Evolutionary conservation across 2,888 invertebrate genomes (phyloP), one percentile per base, ranked within the genome.

Genomic region (Drosophila paramelanica): DNA sequence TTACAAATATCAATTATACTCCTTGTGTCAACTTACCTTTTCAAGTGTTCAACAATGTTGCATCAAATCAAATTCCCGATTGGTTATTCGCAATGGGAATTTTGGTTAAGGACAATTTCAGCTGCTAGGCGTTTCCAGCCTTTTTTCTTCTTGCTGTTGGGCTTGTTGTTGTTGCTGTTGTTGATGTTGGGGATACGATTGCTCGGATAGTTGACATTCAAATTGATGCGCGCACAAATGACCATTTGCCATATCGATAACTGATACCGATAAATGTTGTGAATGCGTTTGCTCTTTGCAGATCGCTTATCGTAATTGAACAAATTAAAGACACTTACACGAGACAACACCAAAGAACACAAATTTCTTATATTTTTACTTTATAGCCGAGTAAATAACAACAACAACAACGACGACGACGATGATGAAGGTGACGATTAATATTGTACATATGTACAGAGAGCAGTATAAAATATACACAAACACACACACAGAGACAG

Each of bases 311-410:
- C 87, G 89, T 83, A 88, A 67, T 83, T 80, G 47, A 83, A 83
- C 78, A 84, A 88, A 84, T 86, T 83, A 84, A 78, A 88, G 89
- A 84, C 83, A 88, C 89, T 77, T 73, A 84, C 83, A 84, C 83
- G 83, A 84, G 89, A 84, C 83, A 84, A 84, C 83, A 84, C 83
- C 83, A 75, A 84, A 84, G 67, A 86, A 84, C 89, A 84, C 71
- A 84, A 86, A 80, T 75, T 75, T 59, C 50, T 88, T 86, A 84
- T 84, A 75, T 77, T 81, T 72, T 77, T 78, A 61, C 47, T 72
- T 76, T 68, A 78, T 78, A 50, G 76, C 59, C 59, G 67, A 66
- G 43, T 62, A 73, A 79, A 57, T 67, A 79, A 80, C 77, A 83
- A 86, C 80, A 80, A 76, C 59, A 50, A 68, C 64, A 70, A 83